Evolutionary conservation across 2,888 invertebrate species (phyloP).

Genomic region (Ephialtes manifestator): DNA sequence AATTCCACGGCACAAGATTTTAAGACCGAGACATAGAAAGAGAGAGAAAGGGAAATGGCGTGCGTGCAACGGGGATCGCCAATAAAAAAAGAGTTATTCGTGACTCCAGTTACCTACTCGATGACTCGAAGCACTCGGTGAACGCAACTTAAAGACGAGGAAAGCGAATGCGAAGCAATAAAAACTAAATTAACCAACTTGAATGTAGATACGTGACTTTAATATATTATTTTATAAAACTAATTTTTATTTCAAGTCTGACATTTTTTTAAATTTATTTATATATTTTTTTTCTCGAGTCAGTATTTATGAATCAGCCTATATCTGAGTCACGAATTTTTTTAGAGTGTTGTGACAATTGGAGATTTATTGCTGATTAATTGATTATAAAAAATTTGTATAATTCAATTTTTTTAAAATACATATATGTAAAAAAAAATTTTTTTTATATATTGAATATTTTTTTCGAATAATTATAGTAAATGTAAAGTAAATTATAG

Average conservation of each 20-base stretch:
- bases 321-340: background rate
- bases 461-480: no score
- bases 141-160: constrained; percentile 55
- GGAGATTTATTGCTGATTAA: background rate
- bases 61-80: constrained; percentile 18
- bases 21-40: constrained; percentile 23
- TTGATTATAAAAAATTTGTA: no score
- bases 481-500: no score
- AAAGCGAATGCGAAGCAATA: constrained; percentile 59
- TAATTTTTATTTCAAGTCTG: background rate
- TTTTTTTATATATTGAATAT: no score
- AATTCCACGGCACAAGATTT: constrained; percentile 37
- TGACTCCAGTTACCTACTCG: constrained; percentile 70
- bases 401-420: no score
- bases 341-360: background rate
- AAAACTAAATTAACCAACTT: constrained; percentile 39
- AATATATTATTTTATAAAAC: background rate
- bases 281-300: no score
- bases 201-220: background rate
- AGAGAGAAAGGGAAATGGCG: constrained; percentile 2
- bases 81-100: constrained; percentile 57
- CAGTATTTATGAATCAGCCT: background rate
- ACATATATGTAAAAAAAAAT: no score
- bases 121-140: constrained; percentile 64
- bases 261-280: background rate